A percentile compares a stretch with the other conserved stretches of the same genome.
These are phyloP conservation scores for Poeciliopsis prolifica DNA, from an alignment of 2,113 vertebrate genomes.

Conservation along the genomic window DNA sequence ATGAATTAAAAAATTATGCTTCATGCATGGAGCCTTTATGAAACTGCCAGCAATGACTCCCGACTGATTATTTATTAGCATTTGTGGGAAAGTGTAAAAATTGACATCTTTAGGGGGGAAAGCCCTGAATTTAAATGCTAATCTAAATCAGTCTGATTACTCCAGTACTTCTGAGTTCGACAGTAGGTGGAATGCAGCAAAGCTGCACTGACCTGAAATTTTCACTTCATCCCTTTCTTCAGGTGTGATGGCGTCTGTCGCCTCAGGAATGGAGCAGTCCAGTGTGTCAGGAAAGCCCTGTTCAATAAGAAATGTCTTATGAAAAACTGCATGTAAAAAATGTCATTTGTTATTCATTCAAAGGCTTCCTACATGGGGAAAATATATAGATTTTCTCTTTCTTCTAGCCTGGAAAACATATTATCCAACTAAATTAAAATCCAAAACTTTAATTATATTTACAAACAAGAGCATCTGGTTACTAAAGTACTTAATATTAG, in stretches of 20 bases:
- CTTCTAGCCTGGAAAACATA: too few relatives aligned
- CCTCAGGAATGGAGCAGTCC: conserved; percentile 87
- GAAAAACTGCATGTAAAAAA: not conserved
- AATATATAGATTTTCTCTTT: too few relatives aligned
- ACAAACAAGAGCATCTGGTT: too few relatives aligned
- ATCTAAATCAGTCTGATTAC: not conserved
- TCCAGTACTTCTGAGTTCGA: not conserved
- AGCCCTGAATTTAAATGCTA: not conserved
- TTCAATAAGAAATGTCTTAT: conserved; percentile 39
- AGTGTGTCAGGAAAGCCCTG: conserved; percentile 86
- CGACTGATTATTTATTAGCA: not conserved
- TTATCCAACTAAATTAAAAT: too few relatives aligned
- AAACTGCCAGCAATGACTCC: not conserved
- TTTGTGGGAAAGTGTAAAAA: not conserved
- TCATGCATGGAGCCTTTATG: not conserved
- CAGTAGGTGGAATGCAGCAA: not conserved
- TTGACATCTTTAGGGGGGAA: not conserved
- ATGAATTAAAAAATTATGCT: not conserved
- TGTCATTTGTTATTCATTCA: not conserved
- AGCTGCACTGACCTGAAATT: conserved; percentile 87
- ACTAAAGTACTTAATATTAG: too few relatives aligned
- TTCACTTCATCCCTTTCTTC: conserved; percentile 97
- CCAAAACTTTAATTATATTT: too few relatives aligned
- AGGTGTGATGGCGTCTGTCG: conserved; percentile 89
- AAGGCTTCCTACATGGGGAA: too few relatives aligned